Conservation (phyloP, 2,888 invertebrate species). For the Patella pellucida region DNA sequence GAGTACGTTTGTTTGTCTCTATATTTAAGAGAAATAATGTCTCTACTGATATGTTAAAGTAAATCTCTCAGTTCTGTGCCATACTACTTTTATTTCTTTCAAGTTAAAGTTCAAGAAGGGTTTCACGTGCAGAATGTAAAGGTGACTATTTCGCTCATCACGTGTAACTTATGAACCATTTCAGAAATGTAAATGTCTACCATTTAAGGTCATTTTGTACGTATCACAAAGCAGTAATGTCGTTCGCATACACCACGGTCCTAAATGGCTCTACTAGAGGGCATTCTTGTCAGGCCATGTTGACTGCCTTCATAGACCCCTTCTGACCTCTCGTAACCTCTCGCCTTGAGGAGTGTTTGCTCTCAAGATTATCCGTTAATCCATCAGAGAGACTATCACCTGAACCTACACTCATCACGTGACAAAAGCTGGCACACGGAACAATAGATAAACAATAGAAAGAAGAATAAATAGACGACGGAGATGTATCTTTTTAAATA, state of each 20-base stretch:
- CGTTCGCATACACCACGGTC: neutral
- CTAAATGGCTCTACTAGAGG: neutral
- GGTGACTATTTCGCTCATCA: neutral
- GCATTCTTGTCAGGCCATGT: constrained; percentile 9
- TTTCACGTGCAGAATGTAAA: constrained; percentile 11
- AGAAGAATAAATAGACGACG: too few species aligned
- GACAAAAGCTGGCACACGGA: neutral
- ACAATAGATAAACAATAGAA: neutral
- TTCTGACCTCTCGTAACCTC: constrained; percentile 4
- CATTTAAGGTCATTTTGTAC: constrained; percentile 3
- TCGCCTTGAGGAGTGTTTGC: neutral
- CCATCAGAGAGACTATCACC: neutral
- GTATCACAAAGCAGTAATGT: constrained; percentile 3
- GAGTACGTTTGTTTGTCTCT: too few species aligned
- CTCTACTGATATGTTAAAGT: too few species aligned
- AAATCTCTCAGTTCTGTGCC: too few species aligned
- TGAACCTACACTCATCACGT: constrained; percentile 4
- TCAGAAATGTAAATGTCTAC: constrained; percentile 1
- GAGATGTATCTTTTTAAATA: too few species aligned
- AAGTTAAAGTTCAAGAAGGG: constrained; percentile 1
- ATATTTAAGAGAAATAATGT: too few species aligned
- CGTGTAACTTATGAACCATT: neutral
- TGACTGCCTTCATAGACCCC: neutral
- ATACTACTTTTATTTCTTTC: neutral
- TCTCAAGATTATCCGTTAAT: constrained; percentile 10